Evolutionary conservation across 2,797 vertebrate genomes (phyloP), one percentile per base, ranked within the genome.

Genomic region (Anguilla megastoma): DNA sequence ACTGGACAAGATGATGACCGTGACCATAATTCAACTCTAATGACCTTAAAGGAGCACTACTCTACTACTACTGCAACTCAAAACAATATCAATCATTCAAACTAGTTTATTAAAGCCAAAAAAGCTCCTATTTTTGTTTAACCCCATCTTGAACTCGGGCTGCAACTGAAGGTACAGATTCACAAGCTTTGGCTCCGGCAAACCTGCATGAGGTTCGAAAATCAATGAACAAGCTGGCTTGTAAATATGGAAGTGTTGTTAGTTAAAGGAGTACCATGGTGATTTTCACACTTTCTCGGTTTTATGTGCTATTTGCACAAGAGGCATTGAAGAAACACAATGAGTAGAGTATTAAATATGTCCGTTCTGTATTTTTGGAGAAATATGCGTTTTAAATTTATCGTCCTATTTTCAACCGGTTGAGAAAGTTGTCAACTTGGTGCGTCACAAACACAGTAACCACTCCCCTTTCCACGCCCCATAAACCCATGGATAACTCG

Each of bases 181-280:
- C 12, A 74, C 1, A 36, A 48, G 21, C 21, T 48, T 48, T 76
- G 33, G 30, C 30, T 76, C 30, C 33, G 0, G 91, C 85, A 94
- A 95, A 94, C 91, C 93, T 88, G 91, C 87, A 84, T 54, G 76
- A 88, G 91, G 2, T 93, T 89, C 90, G 92, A 93, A 95, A 94
- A 95, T 95, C 94, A 94, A 80, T 88, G 69, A 41, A 76, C 91
- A 93, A 94, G 94, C 94, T 92, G 92, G 93, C 92, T 92, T 93
- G 94, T 94, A 91, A 95, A 95, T 93, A 95, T 91, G 93, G 92
- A 92, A 92, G 92, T 63, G 63, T 93, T 94, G 92, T 93, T 94
- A 91, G 93, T 90, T 91, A 94, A 94, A 93, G n/a, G n/a, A n/a
- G n/a, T n/a, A n/a, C n/a, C n/a, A n/a, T n/a, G n/a, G n/a, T n/a